Base-by-base conservation (phyloP, 1,140 invertebrate genomes). In the Anagrus nilaparvatae region DNA sequence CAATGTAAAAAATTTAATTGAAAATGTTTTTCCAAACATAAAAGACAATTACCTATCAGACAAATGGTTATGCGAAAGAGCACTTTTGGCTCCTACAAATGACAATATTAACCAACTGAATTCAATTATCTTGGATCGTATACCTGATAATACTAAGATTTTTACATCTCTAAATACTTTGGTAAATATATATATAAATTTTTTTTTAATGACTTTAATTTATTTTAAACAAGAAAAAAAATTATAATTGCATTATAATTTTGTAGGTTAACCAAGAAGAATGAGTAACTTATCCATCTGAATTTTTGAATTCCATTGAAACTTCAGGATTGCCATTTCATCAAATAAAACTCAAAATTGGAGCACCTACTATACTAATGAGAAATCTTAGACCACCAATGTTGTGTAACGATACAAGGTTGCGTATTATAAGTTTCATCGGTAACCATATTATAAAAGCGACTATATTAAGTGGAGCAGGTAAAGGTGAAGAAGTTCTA, bases 321-420 rank as follows among this genome's bases (percentile, higher is more conserved):
- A 47, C 59, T 36, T 52, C 63, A 16, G 59, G 57, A 12, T 27
- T 70, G 35, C 61, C 59, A 52, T 54, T 56, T 38, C 58, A 69
- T 40, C 55, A 53, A 54, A 43, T 63, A 35, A 42, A 47, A 51
- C 51, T 70, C 41, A 70, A 69, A 54, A 48, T 65, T 47, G 60
- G 63, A 30, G 49, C 51, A 8, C 55, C 54, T 24, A 59, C 72
- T 13, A 67, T 70, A 19, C 24, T 69, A 30, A 40, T 62, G 7
- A 55, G 62, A 48, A 71, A 72, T 54, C 51, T 63, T 27, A 60
- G 69, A 42, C 56, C 51, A 55, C 56, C 61, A 43, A 48, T 48
- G 43, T 54, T 71, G 33, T 72, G 65, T 43, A 72, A 72, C 50
- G 63, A 58, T 5, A 72, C 67, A 36, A 21, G 64, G 43, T 50